Base-by-base conservation (phyloP, 2,113 vertebrate species). In the Ctenomys sociabilis region DNA sequence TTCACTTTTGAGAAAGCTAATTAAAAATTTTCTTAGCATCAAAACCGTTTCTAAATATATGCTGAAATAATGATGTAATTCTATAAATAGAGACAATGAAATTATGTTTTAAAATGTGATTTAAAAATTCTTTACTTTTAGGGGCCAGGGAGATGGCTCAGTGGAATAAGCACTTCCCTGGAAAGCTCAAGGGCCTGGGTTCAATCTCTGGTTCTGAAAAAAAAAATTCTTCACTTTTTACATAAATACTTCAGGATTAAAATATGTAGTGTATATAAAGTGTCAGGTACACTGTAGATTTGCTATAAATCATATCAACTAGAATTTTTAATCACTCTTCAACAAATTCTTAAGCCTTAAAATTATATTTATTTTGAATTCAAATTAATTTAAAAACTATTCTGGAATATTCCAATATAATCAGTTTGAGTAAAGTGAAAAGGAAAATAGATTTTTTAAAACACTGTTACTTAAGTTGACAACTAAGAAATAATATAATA, bases 401-500 rank as follows among this genome's bases (percentile, higher is more conserved):
- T 66, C 35, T 63, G 75, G 98, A 98, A 83, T 94, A 94, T 75
- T 91, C 26, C 85, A 91, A 85, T 28, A n/a, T 59, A 37, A 22
- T 68, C n/a, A 92, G 2, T 89, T 85, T 32, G 3, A 88, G 77
- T 96, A 63, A 83, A 81, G 52, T 66, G 4, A 37, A 64, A 32
- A 95, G 45, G 17, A 32, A 97, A 97, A 80, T 54, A 70, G 2
- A 40, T 59, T 68, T 93, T 94, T 93, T 96, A 92, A 94, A 95
- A 82, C 2, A 95, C 88, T 93, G 97, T 83, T 94, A 84, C 83
- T 95, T 73, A 97, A 87, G 96, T 86, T 95, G 24, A 68, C 92
- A 95, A 49, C 59, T 81, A 94, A 97, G 87, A 98, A 97, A 96
- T 93, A 97, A 92, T 94, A 95, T 82, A 89, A 97, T 49, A 49